Evolutionary conservation across 1,140 invertebrate genomes (phyloP).

Genomic region (Hyphantria cunea): DNA sequence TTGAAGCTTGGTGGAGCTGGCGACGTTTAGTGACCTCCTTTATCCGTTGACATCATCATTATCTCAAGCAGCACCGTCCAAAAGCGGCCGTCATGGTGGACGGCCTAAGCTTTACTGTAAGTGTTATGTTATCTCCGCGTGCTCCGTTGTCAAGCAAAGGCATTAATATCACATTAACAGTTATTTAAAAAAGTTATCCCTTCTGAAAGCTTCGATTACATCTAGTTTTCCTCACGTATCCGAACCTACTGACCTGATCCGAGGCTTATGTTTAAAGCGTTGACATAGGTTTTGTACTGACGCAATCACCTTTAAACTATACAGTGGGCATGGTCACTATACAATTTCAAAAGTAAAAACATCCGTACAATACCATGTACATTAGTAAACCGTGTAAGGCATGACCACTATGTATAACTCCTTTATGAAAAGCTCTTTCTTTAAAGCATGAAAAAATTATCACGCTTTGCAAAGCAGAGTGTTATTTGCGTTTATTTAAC

Average conservation of each 20-base stretch:
- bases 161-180: constrained; percentile 75
- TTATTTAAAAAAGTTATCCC: constrained; percentile 71
- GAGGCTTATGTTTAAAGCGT: constrained; percentile 58
- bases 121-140: constrained; percentile 80
- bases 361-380: constrained; percentile 58
- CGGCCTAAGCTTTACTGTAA: constrained; percentile 80
- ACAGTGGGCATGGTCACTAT: constrained; percentile 72
- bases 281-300: constrained; percentile 51
- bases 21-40: constrained; percentile 72
- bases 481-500: constrained; percentile 57
- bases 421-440: constrained; percentile 58
- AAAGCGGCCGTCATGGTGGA: constrained; percentile 69
- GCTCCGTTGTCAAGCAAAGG: constrained; percentile 76
- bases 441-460: constrained; percentile 65
- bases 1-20: constrained; percentile 75
- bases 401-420: constrained; percentile 51
- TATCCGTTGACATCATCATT: constrained; percentile 63
- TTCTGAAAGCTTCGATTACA: constrained; percentile 65
- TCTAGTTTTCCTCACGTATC: constrained; percentile 39
- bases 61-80: constrained; percentile 67
- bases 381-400: constrained; percentile 75
- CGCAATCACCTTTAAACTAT: constrained; percentile 53
- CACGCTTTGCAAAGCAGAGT: constrained; percentile 74
- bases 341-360: constrained; percentile 54
- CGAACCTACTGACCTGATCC: constrained; percentile 49